A percentile compares a stretch with the other conserved stretches of the same genome.
These are phyloP conservation scores for Listronotus bonariensis DNA, from an alignment of 1,140 invertebrate species.

Conservation along the genomic window DNA sequence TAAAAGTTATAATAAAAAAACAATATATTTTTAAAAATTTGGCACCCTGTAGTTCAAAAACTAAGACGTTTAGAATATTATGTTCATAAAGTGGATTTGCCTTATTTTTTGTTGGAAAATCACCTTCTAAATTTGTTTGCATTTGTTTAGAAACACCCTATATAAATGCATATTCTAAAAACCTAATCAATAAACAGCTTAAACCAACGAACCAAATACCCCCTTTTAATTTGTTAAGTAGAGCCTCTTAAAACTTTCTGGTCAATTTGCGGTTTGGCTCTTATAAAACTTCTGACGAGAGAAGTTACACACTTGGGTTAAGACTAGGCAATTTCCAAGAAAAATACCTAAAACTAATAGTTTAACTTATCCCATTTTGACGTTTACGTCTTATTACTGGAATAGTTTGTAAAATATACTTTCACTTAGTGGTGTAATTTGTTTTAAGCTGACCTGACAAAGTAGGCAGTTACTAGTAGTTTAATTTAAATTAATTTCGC, in stretches of 20 bases:
- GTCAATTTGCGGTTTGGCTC: slow-evolving; percentile 27
- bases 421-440: background rate
- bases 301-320: slow-evolving; percentile 23
- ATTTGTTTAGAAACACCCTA: too few relatives aligned
- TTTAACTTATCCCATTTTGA: slow-evolving; percentile 17
- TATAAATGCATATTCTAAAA: too few relatives aligned
- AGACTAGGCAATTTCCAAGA: slow-evolving; percentile 23
- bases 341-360: slow-evolving; percentile 23
- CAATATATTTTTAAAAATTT: too few relatives aligned
- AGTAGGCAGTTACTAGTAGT: too few relatives aligned
- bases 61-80: too few relatives aligned
- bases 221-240: slow-evolving; percentile 24
- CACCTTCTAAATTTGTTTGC: too few relatives aligned
- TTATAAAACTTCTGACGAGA: slow-evolving; percentile 17
- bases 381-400: slow-evolving; percentile 15
- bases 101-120: too few relatives aligned
- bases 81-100: too few relatives aligned
- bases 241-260: slow-evolving; percentile 18
- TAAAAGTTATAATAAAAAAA: too few relatives aligned
- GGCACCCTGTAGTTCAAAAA: too few relatives aligned
- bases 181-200: background rate
- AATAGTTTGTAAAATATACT: slow-evolving; percentile 1
- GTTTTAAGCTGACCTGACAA: background rate
- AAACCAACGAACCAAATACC: background rate
- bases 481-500: too few relatives aligned